phyloP scores from a whole-genome alignment of 1,140 invertebrate species.

The Macrocentrus cingulum region DNA sequence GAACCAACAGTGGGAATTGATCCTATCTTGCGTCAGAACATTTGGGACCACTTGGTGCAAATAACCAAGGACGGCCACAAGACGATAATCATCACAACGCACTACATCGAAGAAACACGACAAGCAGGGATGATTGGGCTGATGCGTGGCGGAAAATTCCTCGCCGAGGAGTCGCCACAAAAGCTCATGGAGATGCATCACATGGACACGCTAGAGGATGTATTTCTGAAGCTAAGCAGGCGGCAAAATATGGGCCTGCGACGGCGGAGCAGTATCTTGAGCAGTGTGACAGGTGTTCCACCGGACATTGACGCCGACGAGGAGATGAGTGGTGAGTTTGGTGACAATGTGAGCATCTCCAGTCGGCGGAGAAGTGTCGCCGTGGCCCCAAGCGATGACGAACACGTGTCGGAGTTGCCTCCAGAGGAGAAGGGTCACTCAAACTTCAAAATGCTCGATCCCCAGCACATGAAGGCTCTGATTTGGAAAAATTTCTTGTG shows the following conservation, averaged over 20 bases:
- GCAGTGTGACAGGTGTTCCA: constrained; percentile 64
- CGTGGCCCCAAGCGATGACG: constrained; percentile 53
- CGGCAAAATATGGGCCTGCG: constrained; percentile 78
- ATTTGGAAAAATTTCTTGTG: constrained; percentile 90
- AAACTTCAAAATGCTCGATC: constrained; percentile 67
- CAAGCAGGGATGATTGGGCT: constrained; percentile 88
- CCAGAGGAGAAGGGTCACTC: constrained; percentile 46
- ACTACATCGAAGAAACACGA: constrained; percentile 96
- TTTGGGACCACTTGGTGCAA: constrained; percentile 92
- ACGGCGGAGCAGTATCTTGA: constrained; percentile 74
- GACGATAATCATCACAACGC: constrained; percentile 96
- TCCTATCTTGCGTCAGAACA: constrained; percentile 86
- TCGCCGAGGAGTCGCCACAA: constrained; percentile 87
- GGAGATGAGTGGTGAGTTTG: constrained; percentile 84
- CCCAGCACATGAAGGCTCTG: constrained; percentile 77
- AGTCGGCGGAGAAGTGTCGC: constrained; percentile 65
- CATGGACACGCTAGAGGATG: constrained; percentile 82
- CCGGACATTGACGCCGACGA: constrained; percentile 67
- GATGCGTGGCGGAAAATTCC: constrained; percentile 86
- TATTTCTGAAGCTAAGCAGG: constrained; percentile 89
- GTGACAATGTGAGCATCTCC: constrained; percentile 77
- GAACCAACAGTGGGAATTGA: constrained; percentile 96
- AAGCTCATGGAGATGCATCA: constrained; percentile 77
- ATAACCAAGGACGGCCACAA: constrained; percentile 83
- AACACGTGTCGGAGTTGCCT: constrained; percentile 47